phyloP scores from a whole-genome alignment of 2,113 vertebrate species.

The Neolamprologus caudopunctatus region DNA sequence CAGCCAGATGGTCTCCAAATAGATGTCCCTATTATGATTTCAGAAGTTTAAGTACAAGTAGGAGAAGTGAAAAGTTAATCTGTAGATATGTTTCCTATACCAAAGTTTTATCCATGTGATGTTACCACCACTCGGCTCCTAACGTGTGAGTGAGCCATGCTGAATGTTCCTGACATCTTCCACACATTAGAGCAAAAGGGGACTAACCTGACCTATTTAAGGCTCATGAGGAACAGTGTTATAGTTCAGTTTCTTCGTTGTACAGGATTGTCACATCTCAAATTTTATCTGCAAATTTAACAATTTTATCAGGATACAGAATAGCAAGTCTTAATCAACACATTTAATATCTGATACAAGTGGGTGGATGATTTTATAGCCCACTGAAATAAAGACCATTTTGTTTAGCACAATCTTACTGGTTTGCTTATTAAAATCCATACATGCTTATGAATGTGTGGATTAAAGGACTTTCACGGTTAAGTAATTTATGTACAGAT shows the following conservation, averaged over 20 bases:
- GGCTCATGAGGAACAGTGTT: not conserved
- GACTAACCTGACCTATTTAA: not conserved
- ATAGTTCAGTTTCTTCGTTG: rapidly evolving
- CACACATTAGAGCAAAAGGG: not conserved
- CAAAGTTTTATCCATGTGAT: not conserved
- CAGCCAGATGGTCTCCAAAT: not conserved
- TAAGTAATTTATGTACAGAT: not conserved
- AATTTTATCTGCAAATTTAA: not conserved
- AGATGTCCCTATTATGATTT: not conserved
- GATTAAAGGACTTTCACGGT: not conserved
- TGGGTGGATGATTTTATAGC: not conserved
- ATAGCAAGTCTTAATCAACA: not conserved
- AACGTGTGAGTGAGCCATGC: not conserved
- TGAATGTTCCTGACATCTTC: not conserved
- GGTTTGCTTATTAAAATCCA: not conserved
- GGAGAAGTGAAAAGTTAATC: not conserved
- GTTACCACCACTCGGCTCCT: rapidly evolving
- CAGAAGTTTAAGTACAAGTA: not conserved
- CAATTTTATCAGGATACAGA: not conserved
- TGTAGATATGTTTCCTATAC: not conserved
- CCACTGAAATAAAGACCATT: not conserved
- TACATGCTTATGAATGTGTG: not conserved
- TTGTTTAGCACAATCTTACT: not conserved
- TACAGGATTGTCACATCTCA: not conserved
- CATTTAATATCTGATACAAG: not conserved